Conservation (phyloP, 2,113 vertebrate species). For the Lanius ludovicianus region DNA sequence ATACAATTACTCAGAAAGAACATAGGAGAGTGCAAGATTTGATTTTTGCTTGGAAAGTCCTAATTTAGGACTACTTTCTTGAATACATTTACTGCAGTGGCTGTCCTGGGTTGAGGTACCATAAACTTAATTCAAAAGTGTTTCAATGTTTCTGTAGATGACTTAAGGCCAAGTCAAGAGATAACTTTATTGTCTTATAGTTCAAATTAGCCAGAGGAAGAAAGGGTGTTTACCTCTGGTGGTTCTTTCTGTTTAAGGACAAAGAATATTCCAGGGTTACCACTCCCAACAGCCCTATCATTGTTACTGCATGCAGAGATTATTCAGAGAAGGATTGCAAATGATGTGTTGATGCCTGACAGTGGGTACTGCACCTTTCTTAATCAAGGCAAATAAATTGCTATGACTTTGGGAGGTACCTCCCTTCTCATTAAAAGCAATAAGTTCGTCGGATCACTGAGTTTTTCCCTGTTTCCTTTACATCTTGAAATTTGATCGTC, state of each 20-base stretch:
- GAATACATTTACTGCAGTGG: neutral
- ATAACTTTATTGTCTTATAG: neutral
- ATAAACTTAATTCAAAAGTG: neutral
- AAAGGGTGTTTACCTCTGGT: neutral
- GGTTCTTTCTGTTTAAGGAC: neutral
- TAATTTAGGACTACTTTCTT: neutral
- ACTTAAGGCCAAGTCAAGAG: neutral
- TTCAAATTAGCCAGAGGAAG: neutral
- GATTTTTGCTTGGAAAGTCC: neutral
- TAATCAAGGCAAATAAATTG: neutral
- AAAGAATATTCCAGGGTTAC: neutral
- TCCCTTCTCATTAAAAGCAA: neutral
- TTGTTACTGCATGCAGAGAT: neutral
- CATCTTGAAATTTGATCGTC: conserved; percentile 29
- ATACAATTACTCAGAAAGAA: neutral
- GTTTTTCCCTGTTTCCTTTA: neutral
- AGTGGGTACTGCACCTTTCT: neutral
- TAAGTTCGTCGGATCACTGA: neutral
- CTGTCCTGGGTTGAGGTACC: neutral
- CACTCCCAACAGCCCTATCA: neutral
- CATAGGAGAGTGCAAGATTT: neutral
- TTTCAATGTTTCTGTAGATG: neutral
- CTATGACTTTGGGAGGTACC: neutral
- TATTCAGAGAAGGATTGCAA: neutral
- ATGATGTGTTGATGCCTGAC: neutral